Evolutionary conservation across 2,888 invertebrate species (phyloP).

Genomic region (Rapana venosa): DNA sequence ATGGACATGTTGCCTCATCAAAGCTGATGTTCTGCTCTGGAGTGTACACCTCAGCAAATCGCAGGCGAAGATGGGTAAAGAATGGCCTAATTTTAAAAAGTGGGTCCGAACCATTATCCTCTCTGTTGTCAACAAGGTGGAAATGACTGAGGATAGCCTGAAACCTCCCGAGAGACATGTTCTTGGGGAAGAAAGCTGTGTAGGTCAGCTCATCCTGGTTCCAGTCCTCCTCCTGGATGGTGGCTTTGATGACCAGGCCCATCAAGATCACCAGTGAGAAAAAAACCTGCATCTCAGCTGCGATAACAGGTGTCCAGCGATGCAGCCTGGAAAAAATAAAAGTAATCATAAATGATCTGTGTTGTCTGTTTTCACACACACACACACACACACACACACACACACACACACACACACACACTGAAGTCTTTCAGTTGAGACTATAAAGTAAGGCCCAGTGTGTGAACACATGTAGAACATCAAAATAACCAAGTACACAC

Average conservation of each 20-base stretch:
- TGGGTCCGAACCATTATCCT: not conserved
- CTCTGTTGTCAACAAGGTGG: not conserved
- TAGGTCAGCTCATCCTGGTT: not conserved
- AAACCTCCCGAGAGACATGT: conserved; percentile 19
- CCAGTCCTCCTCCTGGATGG: conserved; percentile 7
- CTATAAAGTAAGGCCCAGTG: too few relatives aligned
- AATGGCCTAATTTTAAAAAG: not conserved
- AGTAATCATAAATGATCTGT: not conserved
- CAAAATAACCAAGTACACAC: too few relatives aligned
- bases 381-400: conserved; percentile 12
- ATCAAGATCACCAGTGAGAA: conserved; percentile 4
- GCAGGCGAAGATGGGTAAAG: not conserved
- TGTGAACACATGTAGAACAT: too few relatives aligned
- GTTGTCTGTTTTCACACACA: not conserved
- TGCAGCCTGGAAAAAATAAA: conserved; percentile 15
- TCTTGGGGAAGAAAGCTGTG: conserved; percentile 23
- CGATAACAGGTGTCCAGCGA: not conserved
- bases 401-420: not conserved
- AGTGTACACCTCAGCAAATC: not conserved
- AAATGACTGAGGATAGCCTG: not conserved
- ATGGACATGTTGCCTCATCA: conserved; percentile 5
- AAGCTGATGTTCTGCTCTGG: conserved; percentile 8
- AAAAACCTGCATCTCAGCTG: not conserved
- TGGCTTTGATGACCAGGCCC: conserved; percentile 26
- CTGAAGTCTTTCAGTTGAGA: too few relatives aligned